Evolutionary conservation across 2,113 vertebrate species (phyloP), one percentile per base, ranked within the genome.

Genomic region (Coryphaenoides rupestris): DNA sequence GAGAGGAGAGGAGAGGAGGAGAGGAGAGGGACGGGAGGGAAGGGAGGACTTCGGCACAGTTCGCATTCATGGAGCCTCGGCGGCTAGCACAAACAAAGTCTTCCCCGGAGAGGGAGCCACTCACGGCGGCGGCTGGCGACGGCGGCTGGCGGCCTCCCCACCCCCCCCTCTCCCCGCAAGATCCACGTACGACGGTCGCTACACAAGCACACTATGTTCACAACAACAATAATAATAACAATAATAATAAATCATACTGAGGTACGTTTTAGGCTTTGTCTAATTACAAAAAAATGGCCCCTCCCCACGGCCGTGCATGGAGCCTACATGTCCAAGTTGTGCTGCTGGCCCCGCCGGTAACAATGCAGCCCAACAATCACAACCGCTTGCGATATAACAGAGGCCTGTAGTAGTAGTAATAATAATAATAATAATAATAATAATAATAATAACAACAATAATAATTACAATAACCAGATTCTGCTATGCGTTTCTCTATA

Each of bases 11-110:
- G n/a, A n/a, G n/a, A n/a, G n/a, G n/a, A n/a, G n/a, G n/a, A n/a
- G n/a, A n/a, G n/a, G n/a, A n/a, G n/a, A n/a, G n/a, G n/a, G n/a
- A n/a, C n/a, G n/a, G 40, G 5, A 12, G 89, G 90, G 89, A 88
- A 88, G 89, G 91, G 89, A 89, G 85, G 79, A 88, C 82, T 88
- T 85, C 82, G 82, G 86, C 86, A 77, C 88, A n/a, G n/a, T n/a
- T 89, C 65, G 83, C 84, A 85, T 86, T 86, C 87, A 87, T 89
- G 87, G 84, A 89, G 84, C 86, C 86, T 87, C 81, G 81, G 81
- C 81, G 81, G 81, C 86, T 84, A 86, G 87, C 86, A 83, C 87
- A 87, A 89, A 89, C 87, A 89, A 89, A 89, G 87, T 89, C 87
- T 85, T 86, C 82, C 87, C 86, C 86, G 83, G 85, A 86, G 83